Evolutionary conservation across 2,113 vertebrate genomes (phyloP).

Genomic region (Pitta sordida): DNA sequence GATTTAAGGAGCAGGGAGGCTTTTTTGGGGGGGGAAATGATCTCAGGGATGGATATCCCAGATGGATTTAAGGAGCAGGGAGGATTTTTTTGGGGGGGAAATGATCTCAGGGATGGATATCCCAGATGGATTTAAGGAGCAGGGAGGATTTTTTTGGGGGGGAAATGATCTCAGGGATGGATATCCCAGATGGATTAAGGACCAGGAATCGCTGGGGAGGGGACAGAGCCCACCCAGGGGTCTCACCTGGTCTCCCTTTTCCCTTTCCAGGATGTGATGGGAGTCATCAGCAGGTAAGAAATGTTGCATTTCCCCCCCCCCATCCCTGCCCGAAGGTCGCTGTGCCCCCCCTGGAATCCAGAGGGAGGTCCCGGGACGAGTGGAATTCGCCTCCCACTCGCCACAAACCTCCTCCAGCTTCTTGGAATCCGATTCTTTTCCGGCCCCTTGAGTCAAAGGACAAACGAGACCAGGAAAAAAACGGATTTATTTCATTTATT

Average conservation of each 20-base stretch:
- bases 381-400: background rate
- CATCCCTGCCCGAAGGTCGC: background rate
- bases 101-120: too few species aligned
- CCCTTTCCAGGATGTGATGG: constrained; percentile 22
- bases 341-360: background rate
- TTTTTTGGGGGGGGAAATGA: too few species aligned
- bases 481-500: too few species aligned
- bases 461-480: background rate
- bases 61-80: too few species aligned
- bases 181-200: too few species aligned
- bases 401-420: background rate
- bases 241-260: background rate
- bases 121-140: too few species aligned
- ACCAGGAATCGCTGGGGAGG: too few species aligned
- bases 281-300: constrained; percentile 14
- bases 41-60: too few species aligned
- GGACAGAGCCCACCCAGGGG: rapidly evolving
- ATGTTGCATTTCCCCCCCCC: background rate
- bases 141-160: too few species aligned
- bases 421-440: background rate
- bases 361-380: rapidly evolving
- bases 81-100: too few species aligned
- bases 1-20: rapidly evolving
- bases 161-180: too few species aligned
- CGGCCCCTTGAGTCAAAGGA: background rate